Evolutionary conservation across 1,140 invertebrate species (phyloP).

Genomic region (Eriocheir sinensis): DNA sequence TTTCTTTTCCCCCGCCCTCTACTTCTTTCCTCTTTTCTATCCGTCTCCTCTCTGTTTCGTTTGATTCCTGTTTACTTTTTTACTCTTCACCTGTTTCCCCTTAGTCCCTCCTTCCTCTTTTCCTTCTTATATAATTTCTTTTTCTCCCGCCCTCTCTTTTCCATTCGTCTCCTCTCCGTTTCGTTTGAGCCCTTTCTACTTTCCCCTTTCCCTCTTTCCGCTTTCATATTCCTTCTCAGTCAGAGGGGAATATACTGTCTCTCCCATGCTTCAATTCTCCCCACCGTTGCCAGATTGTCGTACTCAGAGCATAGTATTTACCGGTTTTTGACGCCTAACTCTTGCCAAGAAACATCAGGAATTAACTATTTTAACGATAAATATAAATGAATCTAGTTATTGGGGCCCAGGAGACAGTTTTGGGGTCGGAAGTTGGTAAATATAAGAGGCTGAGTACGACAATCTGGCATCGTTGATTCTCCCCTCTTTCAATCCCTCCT

Average conservation of each 20-base stretch:
- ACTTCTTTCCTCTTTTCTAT: background rate
- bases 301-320: too few relatives aligned
- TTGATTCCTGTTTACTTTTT: background rate
- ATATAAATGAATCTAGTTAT: too few relatives aligned
- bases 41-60: background rate
- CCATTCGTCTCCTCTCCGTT: background rate
- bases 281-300: too few relatives aligned
- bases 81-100: background rate
- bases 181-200: background rate
- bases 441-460: too few relatives aligned
- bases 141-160: background rate
- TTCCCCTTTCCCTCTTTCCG: background rate
- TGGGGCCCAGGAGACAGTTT: too few relatives aligned
- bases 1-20: background rate
- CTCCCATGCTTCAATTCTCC: background rate
- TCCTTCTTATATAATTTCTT: background rate
- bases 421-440: too few relatives aligned
- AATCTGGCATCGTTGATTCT: background rate
- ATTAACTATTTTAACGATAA: too few relatives aligned
- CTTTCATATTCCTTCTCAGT: too few relatives aligned
- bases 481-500: background rate
- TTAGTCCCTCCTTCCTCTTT: constrained; percentile 12
- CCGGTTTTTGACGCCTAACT: too few relatives aligned
- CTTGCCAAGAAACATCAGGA: too few relatives aligned
- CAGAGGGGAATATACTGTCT: too few relatives aligned